Evolutionary conservation across 2,113 vertebrate species (phyloP), one percentile per base, ranked within the genome.

Genomic region (Stegostoma tigrinum): DNA sequence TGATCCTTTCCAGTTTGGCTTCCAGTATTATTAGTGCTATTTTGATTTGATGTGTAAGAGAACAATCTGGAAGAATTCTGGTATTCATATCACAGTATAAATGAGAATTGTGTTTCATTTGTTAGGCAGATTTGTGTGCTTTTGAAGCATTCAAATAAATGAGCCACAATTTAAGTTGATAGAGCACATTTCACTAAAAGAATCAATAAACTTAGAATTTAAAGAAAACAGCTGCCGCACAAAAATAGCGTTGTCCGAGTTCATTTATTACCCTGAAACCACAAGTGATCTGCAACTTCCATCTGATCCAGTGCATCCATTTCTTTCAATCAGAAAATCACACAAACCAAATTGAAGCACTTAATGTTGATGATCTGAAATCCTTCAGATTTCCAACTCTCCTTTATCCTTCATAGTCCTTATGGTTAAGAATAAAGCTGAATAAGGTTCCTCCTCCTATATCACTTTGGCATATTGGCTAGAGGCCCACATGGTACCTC

Each of bases 341-440:
- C n/a, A 55, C 30, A 17, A 90, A 90, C 48, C 87, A 55, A 30
- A 93, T 19, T 67, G 89, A 66, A 23, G 61, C 61, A 93, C 67
- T 93, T 66, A 38, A 38, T 93, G 67, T 38, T 93, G 89, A 66
- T 34, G 61, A 93, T 93, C 66, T 66, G 89, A 38, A 93, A 93
- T 93, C 61, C 34, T 91, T 34, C 5, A 93, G n/a, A 66, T 64
- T 90, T 64, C 87, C 48, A 23, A 24, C 45, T 42, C 17, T 48
- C 24, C 14, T 12, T 1, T 30, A 34, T 89, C 27, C 27, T 17
- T 34, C 30, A 90, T 90, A 64, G 12, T 34, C 4, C 30, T 90
- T 27, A 64, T 30, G 15, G 86, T 10, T 91, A 91, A n/a, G 55
- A 91, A 5, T 23, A 66, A 66, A n/a, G 34, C 61, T 7, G 1